A percentile compares a stretch with the other conserved stretches of the same genome.
These are phyloP conservation scores for Opisthograptis luteolata DNA, from an alignment of 2,888 invertebrate genomes.

Conservation along the genomic window DNA sequence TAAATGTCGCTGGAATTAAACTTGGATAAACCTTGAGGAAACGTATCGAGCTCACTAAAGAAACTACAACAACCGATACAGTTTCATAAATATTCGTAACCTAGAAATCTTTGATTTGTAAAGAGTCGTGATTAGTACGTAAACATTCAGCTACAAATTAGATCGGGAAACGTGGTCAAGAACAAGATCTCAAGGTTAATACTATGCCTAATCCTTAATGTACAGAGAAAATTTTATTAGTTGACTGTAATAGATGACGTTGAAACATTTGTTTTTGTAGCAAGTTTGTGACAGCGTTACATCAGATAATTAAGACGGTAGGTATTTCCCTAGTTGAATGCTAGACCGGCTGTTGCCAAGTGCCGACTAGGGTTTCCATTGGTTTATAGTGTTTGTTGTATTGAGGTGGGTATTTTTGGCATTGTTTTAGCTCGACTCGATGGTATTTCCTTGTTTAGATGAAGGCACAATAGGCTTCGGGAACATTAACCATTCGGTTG, in stretches of 20 bases:
- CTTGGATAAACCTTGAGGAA: constrained; percentile 13
- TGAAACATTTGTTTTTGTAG: constrained; percentile 3
- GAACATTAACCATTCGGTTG: constrained; percentile 48
- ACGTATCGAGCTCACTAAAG: constrained; percentile 22
- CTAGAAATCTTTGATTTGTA: constrained; percentile 47
- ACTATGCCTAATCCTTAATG: constrained; percentile 20
- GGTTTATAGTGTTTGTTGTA: constrained; percentile 48
- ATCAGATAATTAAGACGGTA: constrained; percentile 14
- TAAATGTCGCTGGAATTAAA: constrained; percentile 25
- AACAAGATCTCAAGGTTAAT: constrained; percentile 33
- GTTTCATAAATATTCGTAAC: constrained; percentile 35
- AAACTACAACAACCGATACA: constrained; percentile 34
- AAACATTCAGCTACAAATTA: constrained; percentile 50
- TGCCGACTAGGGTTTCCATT: constrained; percentile 35
- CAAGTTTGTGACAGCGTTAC: constrained; percentile 16
- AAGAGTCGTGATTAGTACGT: constrained; percentile 49
- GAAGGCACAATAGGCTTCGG: constrained; percentile 47
- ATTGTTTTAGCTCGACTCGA: constrained; percentile 54
- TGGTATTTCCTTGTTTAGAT: constrained; percentile 68
- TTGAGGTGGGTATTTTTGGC: constrained; percentile 63
- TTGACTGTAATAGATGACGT: constrained; percentile 6
- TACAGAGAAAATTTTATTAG: constrained; percentile 13
- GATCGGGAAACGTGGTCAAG: constrained; percentile 40
- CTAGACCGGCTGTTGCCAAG: constrained; percentile 31
- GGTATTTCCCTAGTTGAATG: constrained; percentile 14